phyloP scores from a whole-genome alignment of 1,140 invertebrate species.

The Zeugodacus cucurbitae region DNA sequence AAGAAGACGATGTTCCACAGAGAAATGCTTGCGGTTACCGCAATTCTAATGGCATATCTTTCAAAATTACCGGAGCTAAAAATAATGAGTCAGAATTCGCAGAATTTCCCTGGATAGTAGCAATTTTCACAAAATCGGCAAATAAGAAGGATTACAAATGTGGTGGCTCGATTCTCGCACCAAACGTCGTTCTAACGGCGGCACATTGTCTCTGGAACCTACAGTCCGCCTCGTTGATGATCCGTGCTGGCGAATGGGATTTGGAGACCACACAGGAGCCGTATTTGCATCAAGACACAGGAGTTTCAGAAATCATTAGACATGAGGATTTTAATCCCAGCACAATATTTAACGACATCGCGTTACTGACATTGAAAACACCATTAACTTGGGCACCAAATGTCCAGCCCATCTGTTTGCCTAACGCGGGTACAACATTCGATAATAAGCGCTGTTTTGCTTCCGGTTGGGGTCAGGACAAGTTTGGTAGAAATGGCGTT shows the following conservation, averaged over 20 bases:
- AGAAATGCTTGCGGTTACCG: slow-evolving; percentile 5
- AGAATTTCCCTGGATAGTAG: slow-evolving; percentile 85
- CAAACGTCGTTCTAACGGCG: slow-evolving; percentile 70
- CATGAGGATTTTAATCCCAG: slow-evolving; percentile 70
- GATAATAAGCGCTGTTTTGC: slow-evolving; percentile 68
- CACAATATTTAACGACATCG: slow-evolving; percentile 73
- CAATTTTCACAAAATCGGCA: slow-evolving; percentile 70
- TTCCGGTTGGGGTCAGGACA: slow-evolving; percentile 75
- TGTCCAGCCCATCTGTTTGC: slow-evolving; percentile 80
- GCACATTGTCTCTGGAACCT: slow-evolving; percentile 71
- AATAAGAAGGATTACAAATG: slow-evolving; percentile 70
- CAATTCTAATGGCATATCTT: slow-evolving; percentile 26
- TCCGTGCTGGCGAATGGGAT: slow-evolving; percentile 82
- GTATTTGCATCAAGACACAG: slow-evolving; percentile 76
- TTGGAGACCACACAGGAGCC: slow-evolving; percentile 61
- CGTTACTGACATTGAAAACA: slow-evolving; percentile 74
- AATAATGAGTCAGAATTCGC: slow-evolving; percentile 68
- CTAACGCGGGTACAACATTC: slow-evolving; percentile 56
- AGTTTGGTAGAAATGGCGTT: slow-evolving; percentile 65
- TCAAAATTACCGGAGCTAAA: background rate
- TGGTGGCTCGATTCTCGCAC: slow-evolving; percentile 71
- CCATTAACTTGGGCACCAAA: slow-evolving; percentile 72
- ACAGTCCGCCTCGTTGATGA: slow-evolving; percentile 52
- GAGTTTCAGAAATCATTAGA: slow-evolving; percentile 68
- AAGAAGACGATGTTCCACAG: background rate